phyloP scores from a whole-genome alignment of 2,113 vertebrate genomes.

The Xyliphius kryptos region DNA sequence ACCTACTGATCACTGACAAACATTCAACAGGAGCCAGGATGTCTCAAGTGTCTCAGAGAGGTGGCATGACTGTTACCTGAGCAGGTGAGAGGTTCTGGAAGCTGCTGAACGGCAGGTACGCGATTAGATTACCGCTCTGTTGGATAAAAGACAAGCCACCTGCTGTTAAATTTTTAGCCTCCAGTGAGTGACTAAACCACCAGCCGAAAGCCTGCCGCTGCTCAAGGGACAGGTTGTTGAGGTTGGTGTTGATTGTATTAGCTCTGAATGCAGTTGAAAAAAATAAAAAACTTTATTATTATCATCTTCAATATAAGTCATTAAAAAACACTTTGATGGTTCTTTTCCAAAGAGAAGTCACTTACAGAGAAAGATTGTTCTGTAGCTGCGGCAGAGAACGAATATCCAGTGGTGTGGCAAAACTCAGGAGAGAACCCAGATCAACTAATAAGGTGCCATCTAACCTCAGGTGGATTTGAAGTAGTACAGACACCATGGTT shows the following conservation, averaged over 20 bases:
- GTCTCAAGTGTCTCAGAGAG: conserved; percentile 52
- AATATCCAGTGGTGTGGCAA: conserved; percentile 55
- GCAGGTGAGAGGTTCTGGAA: conserved; percentile 70
- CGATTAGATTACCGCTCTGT: conserved; percentile 65
- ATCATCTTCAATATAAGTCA: no score
- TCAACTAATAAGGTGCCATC: conserved; percentile 57
- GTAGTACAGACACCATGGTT: conserved; percentile 59
- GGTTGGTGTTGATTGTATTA: conserved; percentile 55
- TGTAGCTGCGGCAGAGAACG: conserved; percentile 54
- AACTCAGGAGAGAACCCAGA: conserved; percentile 54
- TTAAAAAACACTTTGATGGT: background rate
- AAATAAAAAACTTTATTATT: background rate
- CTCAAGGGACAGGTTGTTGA: conserved; percentile 50
- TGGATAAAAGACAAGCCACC: conserved; percentile 55
- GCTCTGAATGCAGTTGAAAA: conserved; percentile 41
- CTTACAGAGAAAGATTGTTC: conserved; percentile 57
- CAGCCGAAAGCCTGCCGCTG: conserved; percentile 61
- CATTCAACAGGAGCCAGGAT: conserved; percentile 24
- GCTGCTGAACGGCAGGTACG: conserved; percentile 66
- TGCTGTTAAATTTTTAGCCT: conserved; percentile 44
- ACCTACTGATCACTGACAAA: conserved; percentile 39
- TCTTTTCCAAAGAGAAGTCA: conserved; percentile 6
- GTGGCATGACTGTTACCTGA: conserved; percentile 70
- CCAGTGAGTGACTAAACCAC: conserved; percentile 57
- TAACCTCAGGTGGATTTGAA: conserved; percentile 54